Evolutionary conservation across 1,140 invertebrate species (phyloP).

Genomic region (Portunus trituberculatus): DNA sequence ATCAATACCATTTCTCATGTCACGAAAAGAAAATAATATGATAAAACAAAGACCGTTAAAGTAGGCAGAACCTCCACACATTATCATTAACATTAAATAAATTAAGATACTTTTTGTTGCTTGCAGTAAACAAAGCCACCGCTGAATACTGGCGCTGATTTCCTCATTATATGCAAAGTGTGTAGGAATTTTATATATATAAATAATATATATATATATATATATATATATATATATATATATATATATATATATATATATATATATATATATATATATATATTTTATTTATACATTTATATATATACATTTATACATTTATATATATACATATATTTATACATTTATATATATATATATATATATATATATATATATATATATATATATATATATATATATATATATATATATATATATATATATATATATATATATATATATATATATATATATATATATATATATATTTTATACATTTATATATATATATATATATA

Average conservation of each 20-base stretch:
- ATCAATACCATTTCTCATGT: too few relatives aligned
- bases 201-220: constrained; percentile 52
- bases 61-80: too few relatives aligned
- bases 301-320: not conserved
- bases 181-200: constrained; percentile 34
- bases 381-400: constrained; percentile 55
- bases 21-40: too few relatives aligned
- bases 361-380: constrained; percentile 55
- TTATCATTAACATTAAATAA: not conserved
- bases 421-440: not conserved
- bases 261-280: constrained; percentile 55
- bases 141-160: not conserved
- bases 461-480: not conserved
- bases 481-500: constrained; percentile 54
- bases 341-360: constrained; percentile 53
- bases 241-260: constrained; percentile 55
- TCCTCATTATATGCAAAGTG: not conserved
- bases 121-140: not conserved
- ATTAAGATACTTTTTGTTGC: constrained; percentile 2
- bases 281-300: constrained; percentile 31
- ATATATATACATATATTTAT: too few relatives aligned
- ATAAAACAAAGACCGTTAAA: too few relatives aligned
- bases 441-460: not conserved
- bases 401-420: constrained; percentile 55
- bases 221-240: constrained; percentile 55